Evolutionary conservation across 2,797 vertebrate species (phyloP), one percentile per base, ranked within the genome.

Genomic region (Platalea minor): DNA sequence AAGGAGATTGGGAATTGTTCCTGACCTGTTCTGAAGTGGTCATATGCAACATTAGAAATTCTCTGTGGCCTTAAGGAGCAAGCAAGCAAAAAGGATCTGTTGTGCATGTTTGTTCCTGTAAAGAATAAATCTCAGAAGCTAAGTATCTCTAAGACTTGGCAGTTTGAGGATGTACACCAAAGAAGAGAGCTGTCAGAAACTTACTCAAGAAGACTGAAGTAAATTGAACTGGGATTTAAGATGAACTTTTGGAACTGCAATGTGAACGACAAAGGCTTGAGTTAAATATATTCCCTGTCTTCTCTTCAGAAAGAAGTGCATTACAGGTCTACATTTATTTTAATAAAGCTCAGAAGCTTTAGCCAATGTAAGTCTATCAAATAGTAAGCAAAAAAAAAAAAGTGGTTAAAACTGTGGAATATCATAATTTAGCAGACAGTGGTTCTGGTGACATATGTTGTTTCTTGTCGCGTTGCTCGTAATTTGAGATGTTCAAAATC

Each of bases 171-270:
- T 74, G 20, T 56, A 77, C 60, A 56, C 56, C 17, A 25, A 76
- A 81, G 64, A 69, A 51, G 65, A 65, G 43, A 73, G 9, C 63
- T 85, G 19, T 85, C 59, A 76, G 33, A 53, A 88, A 63, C 80
- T 69, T 89, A 78, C 0, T 54, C 69, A 72, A 46, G 65, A 93
- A 88, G 57, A 35, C 86, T 8, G 17, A 76, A 85, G 56, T 91
- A 87, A 94, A 79, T 59, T 93, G 64, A 91, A 83, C 48, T 83
- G 67, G 72, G 63, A 85, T 85, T 91, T 87, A 89, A 85, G 33
- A 76, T 74, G 76, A 77, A 86, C 39, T 91, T 93, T 51, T 20
- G 15, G 11, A 87, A 83, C n/a, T 59, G 25, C 9, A 33, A 0
- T 45, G 51, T 79, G 70, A 82, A 54, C 70, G 48, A 67, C 51